phyloP scores from a whole-genome alignment of 2,888 invertebrate species.

The Latrodectus elegans region DNA sequence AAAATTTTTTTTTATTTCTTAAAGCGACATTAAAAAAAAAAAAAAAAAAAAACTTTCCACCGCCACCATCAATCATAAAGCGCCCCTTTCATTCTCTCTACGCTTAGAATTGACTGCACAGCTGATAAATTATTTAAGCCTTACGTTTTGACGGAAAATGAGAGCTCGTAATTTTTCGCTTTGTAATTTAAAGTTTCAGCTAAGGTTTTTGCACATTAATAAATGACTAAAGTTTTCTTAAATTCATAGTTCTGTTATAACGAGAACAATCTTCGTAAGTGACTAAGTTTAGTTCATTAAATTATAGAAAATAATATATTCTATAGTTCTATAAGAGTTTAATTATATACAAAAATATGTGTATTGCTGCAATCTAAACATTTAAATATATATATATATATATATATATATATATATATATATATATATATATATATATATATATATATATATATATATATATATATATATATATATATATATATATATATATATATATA shows the following conservation, averaged over 20 bases:
- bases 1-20: constrained; percentile 11
- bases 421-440: too few relatives aligned
- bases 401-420: too few relatives aligned
- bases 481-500: too few relatives aligned
- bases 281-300: too few relatives aligned
- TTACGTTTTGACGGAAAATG: constrained; percentile 56
- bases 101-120: constrained; percentile 59
- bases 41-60: constrained; percentile 30
- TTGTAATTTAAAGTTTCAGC: constrained; percentile 58
- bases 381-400: too few relatives aligned
- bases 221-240: constrained; percentile 31
- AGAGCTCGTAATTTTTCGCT: constrained; percentile 60
- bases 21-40: constrained; percentile 28
- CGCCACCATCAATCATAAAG: constrained; percentile 55
- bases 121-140: constrained; percentile 66
- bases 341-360: too few relatives aligned
- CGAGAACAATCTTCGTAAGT: not conserved
- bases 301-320: too few relatives aligned
- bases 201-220: constrained; percentile 44
- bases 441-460: too few relatives aligned
- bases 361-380: too few relatives aligned
- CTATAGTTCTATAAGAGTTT: too few relatives aligned
- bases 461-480: too few relatives aligned
- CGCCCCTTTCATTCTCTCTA: constrained; percentile 34
- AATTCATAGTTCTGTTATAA: not conserved